Conservation (phyloP, 1,140 invertebrate species). For the Chymomyza costata region DNA sequence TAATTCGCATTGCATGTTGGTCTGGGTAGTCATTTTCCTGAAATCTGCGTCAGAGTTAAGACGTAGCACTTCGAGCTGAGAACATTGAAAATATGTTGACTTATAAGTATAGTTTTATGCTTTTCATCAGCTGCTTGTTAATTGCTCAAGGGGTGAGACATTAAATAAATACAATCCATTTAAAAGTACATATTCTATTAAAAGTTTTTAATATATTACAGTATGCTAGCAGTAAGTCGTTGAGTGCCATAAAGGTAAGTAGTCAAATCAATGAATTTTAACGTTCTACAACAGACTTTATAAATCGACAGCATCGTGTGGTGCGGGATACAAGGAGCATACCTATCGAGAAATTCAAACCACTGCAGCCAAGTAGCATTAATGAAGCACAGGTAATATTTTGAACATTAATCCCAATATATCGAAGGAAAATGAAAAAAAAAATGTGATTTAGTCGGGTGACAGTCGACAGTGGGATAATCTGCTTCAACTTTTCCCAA, state of each 20-base stretch:
- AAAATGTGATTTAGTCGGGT: too few relatives aligned
- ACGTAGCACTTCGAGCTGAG: constrained; percentile 13
- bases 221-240: constrained; percentile 15
- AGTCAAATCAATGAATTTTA: background rate
- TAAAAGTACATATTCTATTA: background rate
- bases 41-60: constrained; percentile 10
- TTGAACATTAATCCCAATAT: too few relatives aligned
- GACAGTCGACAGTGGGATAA: too few relatives aligned
- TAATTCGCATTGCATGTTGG: constrained; percentile 23
- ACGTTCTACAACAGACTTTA: background rate
- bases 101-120: constrained; percentile 1
- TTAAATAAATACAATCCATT: background rate
- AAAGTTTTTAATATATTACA: background rate
- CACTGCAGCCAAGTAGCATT: too few relatives aligned
- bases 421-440: too few relatives aligned
- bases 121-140: constrained; percentile 15
- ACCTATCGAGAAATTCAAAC: constrained; percentile 42
- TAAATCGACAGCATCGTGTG: constrained; percentile 16
- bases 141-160: constrained; percentile 27
- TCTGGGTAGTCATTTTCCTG: constrained; percentile 22
- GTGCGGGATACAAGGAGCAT: constrained; percentile 33
- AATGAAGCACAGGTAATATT: too few relatives aligned
- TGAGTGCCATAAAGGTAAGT: constrained; percentile 24
- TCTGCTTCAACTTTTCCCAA: too few relatives aligned
- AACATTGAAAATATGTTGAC: constrained; percentile 17